These are phyloP conservation scores for Myiagra hebetior DNA, from an alignment of 2,113 vertebrate species.

Conservation along the genomic window DNA sequence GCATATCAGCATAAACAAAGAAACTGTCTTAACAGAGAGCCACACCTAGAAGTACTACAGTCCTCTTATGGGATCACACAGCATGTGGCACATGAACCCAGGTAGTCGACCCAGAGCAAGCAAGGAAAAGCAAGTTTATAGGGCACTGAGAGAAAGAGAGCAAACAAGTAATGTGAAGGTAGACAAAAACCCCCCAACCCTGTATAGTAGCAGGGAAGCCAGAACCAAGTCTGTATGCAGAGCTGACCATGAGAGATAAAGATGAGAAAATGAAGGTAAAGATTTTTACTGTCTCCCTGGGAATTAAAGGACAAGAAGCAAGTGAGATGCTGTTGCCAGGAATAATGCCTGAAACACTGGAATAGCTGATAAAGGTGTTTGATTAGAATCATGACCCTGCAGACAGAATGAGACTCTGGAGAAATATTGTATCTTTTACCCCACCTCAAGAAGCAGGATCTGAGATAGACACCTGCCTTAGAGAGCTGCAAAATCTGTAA, in stretches of 20 bases:
- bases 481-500: neutral
- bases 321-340: constrained; percentile 41
- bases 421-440: constrained; percentile 7
- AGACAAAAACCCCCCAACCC: neutral
- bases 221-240: constrained; percentile 27
- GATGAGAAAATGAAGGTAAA: constrained; percentile 42
- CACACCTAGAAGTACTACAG: constrained; percentile 19
- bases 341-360: constrained; percentile 36
- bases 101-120: neutral
- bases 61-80: neutral
- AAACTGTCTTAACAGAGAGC: neutral
- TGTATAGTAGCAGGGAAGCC: neutral
- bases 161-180: neutral
- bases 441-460: neutral
- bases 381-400: constrained; percentile 44
- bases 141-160: neutral
- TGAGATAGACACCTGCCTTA: neutral
- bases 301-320: constrained; percentile 51
- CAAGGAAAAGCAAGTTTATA: neutral
- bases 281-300: constrained; percentile 46
- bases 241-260: constrained; percentile 59
- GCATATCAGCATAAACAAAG: constrained; percentile 35
- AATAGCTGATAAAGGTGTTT: constrained; percentile 60
- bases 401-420: constrained; percentile 33
- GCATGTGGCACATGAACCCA: neutral